Base-by-base conservation (phyloP, 2,888 invertebrate species). In the Drosophila monieri region DNA sequence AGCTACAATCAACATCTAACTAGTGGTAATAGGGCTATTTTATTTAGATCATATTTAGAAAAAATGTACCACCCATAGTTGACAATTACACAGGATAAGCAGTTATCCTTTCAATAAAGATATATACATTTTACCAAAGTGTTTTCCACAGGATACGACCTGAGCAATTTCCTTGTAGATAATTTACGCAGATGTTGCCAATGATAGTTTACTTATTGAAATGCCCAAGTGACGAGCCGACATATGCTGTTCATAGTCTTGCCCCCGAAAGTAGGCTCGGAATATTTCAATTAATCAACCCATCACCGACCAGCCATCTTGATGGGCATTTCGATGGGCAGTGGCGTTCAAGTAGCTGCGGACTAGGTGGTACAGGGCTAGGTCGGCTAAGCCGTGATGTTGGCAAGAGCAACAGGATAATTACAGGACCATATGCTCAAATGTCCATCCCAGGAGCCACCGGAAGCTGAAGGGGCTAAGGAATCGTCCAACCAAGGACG, bases 381-480 rank as follows among this genome's bases (percentile, higher is more conserved):
- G 39, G 39, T 41, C 39, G 39, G 18, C 61, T 69, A 69, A 61
- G 61, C 69, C 47, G 66, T 49, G 56, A 66, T 57, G 66, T 30
- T 55, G 49, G 64, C 47, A 18, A 62, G 65, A 77, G 85, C 81
- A 80, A 80, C 83, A 77, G 77, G 84, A 84, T 84, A 83, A 83
- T 85, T 86, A 84, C 80, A 53, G 66, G 41, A 68, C 86, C 81
- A 81, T 81, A 81, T 81, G 81, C 64, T 85, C 56, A 35, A 60
- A 71, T 85, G 81, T 79, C 76, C 80, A 43, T 51, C 27, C 61
- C 49, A 62, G 53, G 59, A 74, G 51, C 65, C 69, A 56, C 76
- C 39, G 39, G 39, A 41, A 62, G 48, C 69, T 55, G 66, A 65
- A 60, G 67, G 61, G 52, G 32, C 43, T 14, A 18, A 53, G 46